Percentiles rank a stretch among this genome's conserved stretches.
Conservation (phyloP, 2,113 vertebrate genomes). For the Tympanuchus pallidicinctus region DNA sequence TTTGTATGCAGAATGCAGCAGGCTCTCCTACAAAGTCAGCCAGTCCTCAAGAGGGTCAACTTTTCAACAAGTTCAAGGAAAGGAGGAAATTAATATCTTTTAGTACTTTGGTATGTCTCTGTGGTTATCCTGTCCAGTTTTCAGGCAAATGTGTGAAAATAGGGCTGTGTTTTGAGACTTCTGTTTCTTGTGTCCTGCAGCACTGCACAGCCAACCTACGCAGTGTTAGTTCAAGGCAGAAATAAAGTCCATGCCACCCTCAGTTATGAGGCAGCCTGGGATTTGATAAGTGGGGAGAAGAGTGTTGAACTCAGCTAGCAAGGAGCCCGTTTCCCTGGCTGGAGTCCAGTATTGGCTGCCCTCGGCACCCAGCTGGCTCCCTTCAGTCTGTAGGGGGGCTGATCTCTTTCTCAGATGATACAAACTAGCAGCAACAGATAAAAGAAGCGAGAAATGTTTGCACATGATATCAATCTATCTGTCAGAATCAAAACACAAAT, state of each 20-base stretch:
- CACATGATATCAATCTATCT: constrained; percentile 13
- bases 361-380: constrained; percentile 26
- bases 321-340: constrained; percentile 28
- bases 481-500: constrained; percentile 47
- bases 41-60: neutral
- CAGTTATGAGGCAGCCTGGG: neutral
- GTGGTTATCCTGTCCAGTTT: neutral
- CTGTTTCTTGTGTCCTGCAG: neutral
- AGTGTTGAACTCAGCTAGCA: constrained; percentile 1
- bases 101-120: neutral
- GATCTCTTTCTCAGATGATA: constrained; percentile 53
- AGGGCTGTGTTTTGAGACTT: neutral
- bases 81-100: too few species aligned
- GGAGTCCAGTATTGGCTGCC: neutral
- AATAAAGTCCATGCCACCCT: neutral
- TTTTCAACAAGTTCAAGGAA: neutral
- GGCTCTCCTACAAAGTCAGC: neutral
- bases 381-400: constrained; percentile 38
- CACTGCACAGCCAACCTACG: neutral
- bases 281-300: neutral
- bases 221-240: neutral
- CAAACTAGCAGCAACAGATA: neutral
- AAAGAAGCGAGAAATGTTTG: constrained; percentile 46
- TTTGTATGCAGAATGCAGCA: neutral
- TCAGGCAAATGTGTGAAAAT: neutral